These are phyloP conservation scores for Sisyra terminalis DNA, from an alignment of 2,888 invertebrate species.

Conservation along the genomic window DNA sequence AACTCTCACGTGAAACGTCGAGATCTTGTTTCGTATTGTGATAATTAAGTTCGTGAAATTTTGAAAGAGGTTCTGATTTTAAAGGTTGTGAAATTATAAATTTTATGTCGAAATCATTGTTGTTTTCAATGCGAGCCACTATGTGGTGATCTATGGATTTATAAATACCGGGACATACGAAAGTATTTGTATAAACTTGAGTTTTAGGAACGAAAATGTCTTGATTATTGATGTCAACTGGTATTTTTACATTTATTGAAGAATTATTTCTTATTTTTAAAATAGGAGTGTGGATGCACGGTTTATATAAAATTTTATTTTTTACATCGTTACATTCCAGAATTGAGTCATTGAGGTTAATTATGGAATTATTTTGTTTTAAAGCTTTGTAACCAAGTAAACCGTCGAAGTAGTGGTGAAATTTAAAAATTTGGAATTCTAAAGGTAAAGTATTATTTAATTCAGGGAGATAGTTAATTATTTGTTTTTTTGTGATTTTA, in stretches of 20 bases:
- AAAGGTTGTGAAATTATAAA: neutral
- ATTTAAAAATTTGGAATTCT: neutral
- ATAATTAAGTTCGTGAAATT: neutral
- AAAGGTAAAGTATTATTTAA: neutral
- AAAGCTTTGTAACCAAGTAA: neutral
- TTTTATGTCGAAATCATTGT: neutral
- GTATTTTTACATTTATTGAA: neutral
- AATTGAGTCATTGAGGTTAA: neutral
- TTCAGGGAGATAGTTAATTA: neutral
- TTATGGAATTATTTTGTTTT: neutral
- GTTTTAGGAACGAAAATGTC: neutral
- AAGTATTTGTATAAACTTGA: neutral
- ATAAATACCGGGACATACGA: neutral
- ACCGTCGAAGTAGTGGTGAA: neutral
- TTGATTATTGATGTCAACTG: neutral
- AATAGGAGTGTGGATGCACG: neutral
- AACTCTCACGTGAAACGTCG: neutral
- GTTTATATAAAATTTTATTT: neutral
- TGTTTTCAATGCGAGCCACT: neutral
- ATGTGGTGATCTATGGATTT: neutral
- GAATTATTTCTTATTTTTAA: no score
- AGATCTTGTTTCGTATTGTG: neutral
- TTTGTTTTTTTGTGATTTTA: no score
- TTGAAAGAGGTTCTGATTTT: neutral
- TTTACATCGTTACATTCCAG: neutral